phyloP scores from a whole-genome alignment of 2,113 vertebrate species.

The Phalacrocorax carbo region DNA sequence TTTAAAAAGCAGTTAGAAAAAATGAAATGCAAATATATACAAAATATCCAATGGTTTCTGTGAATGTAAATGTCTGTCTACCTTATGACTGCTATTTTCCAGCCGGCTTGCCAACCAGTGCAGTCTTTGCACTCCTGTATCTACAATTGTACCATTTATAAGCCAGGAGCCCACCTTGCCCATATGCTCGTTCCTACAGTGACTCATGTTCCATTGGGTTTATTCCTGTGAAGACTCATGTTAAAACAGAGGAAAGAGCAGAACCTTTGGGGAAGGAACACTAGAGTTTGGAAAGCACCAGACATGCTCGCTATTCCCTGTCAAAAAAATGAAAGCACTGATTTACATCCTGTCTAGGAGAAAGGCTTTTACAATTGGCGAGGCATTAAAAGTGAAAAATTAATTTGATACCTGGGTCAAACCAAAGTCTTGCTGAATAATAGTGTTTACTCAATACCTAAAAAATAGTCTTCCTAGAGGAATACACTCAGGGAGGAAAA shows the following conservation, averaged over 20 bases:
- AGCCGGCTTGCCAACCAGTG: constrained; percentile 33
- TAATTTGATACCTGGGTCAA: neutral
- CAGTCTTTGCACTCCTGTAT: neutral
- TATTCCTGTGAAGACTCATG: neutral
- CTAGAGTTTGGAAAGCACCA: neutral
- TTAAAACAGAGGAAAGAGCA: neutral
- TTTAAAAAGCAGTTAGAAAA: neutral
- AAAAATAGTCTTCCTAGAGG: neutral
- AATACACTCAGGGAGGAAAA: neutral
- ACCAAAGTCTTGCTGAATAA: neutral
- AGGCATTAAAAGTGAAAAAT: neutral
- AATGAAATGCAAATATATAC: constrained; percentile 46
- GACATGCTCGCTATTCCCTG: neutral
- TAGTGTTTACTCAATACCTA: neutral
- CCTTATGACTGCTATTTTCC: constrained; percentile 25
- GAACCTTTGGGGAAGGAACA: neutral
- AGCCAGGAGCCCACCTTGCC: constrained; percentile 47
- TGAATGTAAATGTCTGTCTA: neutral
- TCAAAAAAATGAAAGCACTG: neutral
- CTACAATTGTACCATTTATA: constrained; percentile 61
- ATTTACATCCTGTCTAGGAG: neutral
- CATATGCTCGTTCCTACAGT: neutral
- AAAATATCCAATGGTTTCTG: neutral
- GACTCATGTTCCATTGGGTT: constrained; percentile 18
- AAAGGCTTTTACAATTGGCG: neutral